These are phyloP conservation scores for Esperia sulphurella DNA, from an alignment of 2,888 invertebrate genomes.

Conservation along the genomic window DNA sequence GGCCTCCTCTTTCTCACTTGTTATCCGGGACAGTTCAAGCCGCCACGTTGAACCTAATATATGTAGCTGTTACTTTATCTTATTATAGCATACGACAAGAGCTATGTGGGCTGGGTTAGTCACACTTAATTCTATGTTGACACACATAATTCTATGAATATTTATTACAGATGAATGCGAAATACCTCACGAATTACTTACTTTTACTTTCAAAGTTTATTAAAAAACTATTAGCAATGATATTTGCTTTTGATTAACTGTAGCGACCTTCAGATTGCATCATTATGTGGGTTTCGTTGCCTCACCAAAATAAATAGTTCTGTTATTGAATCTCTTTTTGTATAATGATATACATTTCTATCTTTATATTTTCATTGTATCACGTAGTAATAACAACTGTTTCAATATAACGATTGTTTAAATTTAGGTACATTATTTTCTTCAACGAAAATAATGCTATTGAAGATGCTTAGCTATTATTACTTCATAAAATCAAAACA, in stretches of 20 bases:
- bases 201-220: constrained; percentile 8
- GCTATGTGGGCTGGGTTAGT: constrained; percentile 7
- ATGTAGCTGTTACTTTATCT: too few species aligned
- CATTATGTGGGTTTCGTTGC: constrained; percentile 14
- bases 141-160: constrained; percentile 23
- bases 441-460: too few species aligned
- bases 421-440: too few species aligned
- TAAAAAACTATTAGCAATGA: constrained; percentile 17
- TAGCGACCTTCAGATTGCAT: constrained; percentile 14
- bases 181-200: constrained; percentile 2
- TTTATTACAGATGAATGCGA: constrained; percentile 16
- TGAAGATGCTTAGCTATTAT: too few species aligned
- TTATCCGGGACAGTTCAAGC: too few species aligned
- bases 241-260: constrained; percentile 22
- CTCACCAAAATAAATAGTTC: constrained; percentile 9
- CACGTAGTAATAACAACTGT: constrained; percentile 2
- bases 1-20: too few species aligned
- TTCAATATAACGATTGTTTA: neutral
- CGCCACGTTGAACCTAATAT: too few species aligned
- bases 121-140: constrained; percentile 21
- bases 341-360: constrained; percentile 9
- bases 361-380: constrained; percentile 6
- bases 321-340: neutral
- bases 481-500: too few species aligned
- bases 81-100: neutral